phyloP scores from a whole-genome alignment of 2,888 invertebrate genomes.

The Drosophila mulleri region DNA sequence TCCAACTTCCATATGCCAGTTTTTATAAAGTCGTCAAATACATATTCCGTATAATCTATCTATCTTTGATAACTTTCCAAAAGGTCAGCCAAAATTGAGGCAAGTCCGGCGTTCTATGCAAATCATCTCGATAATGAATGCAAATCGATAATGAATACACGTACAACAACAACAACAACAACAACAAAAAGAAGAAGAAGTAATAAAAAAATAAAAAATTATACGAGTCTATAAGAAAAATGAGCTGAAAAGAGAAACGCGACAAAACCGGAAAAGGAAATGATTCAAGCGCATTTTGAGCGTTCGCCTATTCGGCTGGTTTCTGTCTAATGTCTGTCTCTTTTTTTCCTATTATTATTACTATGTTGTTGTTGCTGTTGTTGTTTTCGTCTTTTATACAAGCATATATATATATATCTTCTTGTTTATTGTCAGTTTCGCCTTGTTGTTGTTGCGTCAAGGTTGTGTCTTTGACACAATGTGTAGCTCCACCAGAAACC shows the following conservation, averaged over 20 bases:
- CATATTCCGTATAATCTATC: background rate
- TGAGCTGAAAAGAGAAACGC: conserved; percentile 36
- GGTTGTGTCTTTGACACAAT: conserved; percentile 42
- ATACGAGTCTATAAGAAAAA: conserved; percentile 27
- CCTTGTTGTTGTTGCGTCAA: conserved; percentile 44
- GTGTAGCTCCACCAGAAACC: conserved; percentile 30
- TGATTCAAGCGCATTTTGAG: conserved; percentile 59
- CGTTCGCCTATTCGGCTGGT: conserved; percentile 24
- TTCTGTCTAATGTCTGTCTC: conserved; percentile 4
- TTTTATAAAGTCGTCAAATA: background rate
- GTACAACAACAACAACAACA: too few relatives aligned
- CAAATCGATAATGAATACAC: conserved; percentile 53
- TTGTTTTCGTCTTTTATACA: background rate
- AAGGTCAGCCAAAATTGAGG: conserved; percentile 37
- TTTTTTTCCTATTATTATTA: conserved; percentile 4
- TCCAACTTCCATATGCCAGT: too few relatives aligned
- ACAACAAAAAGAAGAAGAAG: conserved; percentile 10
- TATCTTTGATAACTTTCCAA: conserved; percentile 32
- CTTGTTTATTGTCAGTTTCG: conserved; percentile 31
- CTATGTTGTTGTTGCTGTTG: background rate
- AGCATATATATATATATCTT: conserved; percentile 26
- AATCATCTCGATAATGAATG: conserved; percentile 59
- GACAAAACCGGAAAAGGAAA: conserved; percentile 77
- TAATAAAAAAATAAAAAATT: conserved; percentile 7
- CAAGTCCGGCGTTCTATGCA: conserved; percentile 44